Evolutionary conservation across 2,888 invertebrate genomes (phyloP).

Genomic region (Meteorus cinctellus): DNA sequence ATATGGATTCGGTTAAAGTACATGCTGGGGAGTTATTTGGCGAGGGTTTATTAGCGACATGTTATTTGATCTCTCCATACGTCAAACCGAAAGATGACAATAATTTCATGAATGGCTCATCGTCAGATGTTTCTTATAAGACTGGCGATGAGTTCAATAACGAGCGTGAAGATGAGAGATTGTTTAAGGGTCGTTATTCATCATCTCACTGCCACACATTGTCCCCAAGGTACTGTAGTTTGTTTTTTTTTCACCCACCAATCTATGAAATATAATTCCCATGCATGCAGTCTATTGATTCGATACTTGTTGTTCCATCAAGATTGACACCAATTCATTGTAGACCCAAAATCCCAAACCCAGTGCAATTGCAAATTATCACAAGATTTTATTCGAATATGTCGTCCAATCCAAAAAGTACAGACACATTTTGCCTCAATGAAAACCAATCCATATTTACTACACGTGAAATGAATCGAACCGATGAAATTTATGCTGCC

Average conservation of each 20-base stretch:
- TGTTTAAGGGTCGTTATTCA: constrained; percentile 19
- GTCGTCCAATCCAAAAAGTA: background rate
- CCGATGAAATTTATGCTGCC: background rate
- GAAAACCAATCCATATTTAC: background rate
- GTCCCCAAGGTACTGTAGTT: constrained; percentile 47
- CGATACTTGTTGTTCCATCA: background rate
- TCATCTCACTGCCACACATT: constrained; percentile 41
- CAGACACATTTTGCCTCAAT: background rate
- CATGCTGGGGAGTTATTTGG: constrained; percentile 64
- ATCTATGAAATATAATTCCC: background rate
- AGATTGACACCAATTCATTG: constrained; percentile 33
- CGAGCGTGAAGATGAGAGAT: background rate
- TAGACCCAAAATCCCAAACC: constrained; percentile 26
- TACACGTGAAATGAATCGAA: background rate
- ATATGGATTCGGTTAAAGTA: constrained; percentile 65
- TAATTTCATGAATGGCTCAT: constrained; percentile 33
- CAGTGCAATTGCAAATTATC: constrained; percentile 11
- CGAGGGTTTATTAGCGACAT: constrained; percentile 62
- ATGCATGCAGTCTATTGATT: background rate
- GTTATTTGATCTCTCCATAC: constrained; percentile 55
- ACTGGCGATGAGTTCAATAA: constrained; percentile 15
- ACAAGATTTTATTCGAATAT: background rate
- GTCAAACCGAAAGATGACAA: constrained; percentile 3
- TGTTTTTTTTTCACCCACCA: background rate
- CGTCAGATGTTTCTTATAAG: constrained; percentile 24